Conservation (phyloP, 2,888 invertebrate species). For the Rhimphoctona megacephalus region DNA sequence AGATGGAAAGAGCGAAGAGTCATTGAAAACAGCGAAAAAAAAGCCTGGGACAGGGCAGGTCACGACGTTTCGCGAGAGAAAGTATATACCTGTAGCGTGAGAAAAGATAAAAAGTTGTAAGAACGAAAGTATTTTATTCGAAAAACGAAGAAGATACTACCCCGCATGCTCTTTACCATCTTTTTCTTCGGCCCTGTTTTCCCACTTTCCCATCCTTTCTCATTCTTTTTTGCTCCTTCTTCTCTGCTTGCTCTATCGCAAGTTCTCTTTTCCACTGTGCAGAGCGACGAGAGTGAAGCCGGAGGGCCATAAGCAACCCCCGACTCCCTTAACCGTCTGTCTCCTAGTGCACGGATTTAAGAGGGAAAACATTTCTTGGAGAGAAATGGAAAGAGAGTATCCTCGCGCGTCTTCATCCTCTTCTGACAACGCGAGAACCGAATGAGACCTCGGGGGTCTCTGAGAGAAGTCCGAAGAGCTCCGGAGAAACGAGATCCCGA, state of each 20-base stretch:
- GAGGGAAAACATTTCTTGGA: constrained; percentile 62
- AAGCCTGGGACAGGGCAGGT: constrained; percentile 45
- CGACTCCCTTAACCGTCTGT: constrained; percentile 46
- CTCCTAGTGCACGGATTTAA: constrained; percentile 62
- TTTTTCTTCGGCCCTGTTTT: constrained; percentile 56
- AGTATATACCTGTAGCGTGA: constrained; percentile 12
- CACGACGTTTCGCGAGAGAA: constrained; percentile 35
- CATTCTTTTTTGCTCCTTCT: constrained; percentile 25
- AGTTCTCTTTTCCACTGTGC: constrained; percentile 30
- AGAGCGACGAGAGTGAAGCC: constrained; percentile 56
- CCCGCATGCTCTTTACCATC: constrained; percentile 61
- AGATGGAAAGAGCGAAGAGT: constrained; percentile 17
- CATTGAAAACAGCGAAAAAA: constrained; percentile 37
- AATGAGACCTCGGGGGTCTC: constrained; percentile 63
- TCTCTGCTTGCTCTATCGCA: constrained; percentile 20
- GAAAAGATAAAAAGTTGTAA: constrained; percentile 41
- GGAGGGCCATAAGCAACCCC: constrained; percentile 59
- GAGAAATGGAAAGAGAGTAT: background rate
- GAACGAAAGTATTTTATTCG: constrained; percentile 62
- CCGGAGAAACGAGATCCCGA: constrained; percentile 43
- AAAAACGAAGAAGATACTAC: constrained; percentile 38
- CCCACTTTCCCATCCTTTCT: constrained; percentile 28
- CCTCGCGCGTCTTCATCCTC: constrained; percentile 18
- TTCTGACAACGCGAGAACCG: constrained; percentile 30
- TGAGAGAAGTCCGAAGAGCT: constrained; percentile 54